phyloP scores from a whole-genome alignment of 2,888 invertebrate species.

The Kuschelorhynchus macadamiae region DNA sequence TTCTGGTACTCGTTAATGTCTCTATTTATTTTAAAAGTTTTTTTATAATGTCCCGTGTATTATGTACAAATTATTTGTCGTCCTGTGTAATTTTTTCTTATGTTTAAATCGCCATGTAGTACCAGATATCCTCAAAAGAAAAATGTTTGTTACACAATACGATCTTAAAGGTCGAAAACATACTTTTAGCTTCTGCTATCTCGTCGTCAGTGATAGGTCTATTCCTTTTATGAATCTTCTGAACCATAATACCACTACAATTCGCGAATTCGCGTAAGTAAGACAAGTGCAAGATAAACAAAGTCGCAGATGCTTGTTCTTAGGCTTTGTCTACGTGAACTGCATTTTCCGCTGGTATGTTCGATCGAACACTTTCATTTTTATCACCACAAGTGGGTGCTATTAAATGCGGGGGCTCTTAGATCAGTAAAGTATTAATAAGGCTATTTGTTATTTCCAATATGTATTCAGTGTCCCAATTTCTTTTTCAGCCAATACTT shows the following conservation, averaged over 20 bases:
- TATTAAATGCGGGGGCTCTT: conserved; percentile 23
- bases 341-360: conserved; percentile 25
- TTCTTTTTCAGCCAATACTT: no score
- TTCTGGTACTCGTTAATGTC: no score
- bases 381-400: conserved; percentile 22
- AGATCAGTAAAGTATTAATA: conserved; percentile 9
- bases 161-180: conserved; percentile 18
- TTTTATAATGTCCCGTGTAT: no score
- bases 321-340: conserved; percentile 12
- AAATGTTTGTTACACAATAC: not conserved
- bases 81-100: no score
- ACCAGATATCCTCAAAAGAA: not conserved
- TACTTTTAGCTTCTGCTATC: conserved; percentile 40
- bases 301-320: not conserved
- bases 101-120: no score
- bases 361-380: conserved; percentile 26
- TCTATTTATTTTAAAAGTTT: no score
- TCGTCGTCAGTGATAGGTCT: conserved; percentile 39
- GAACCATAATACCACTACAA: conserved; percentile 15
- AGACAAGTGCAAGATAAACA: not conserved
- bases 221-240: conserved; percentile 21
- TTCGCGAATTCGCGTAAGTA: no score
- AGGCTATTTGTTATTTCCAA: not conserved
- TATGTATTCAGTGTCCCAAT: no score
- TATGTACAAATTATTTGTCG: no score